A percentile compares a stretch with the other conserved stretches of the same genome.
These are phyloP conservation scores for Drosophila subpulchrella DNA, from an alignment of 1,140 invertebrate species.

Conservation along the genomic window DNA sequence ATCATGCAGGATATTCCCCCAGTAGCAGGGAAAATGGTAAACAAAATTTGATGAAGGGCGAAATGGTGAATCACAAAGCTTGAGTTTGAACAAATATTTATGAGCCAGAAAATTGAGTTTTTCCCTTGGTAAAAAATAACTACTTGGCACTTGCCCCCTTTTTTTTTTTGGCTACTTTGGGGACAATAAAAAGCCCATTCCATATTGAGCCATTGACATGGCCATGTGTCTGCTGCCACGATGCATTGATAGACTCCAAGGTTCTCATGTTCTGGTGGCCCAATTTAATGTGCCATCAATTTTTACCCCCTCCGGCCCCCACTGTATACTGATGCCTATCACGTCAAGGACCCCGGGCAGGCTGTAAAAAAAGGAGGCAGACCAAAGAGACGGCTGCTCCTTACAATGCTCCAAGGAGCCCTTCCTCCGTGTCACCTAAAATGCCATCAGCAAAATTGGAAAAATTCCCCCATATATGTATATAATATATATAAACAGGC, in stretches of 20 bases:
- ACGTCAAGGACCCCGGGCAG: constrained; percentile 44
- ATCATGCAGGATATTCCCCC: constrained; percentile 14
- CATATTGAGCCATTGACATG: constrained; percentile 74
- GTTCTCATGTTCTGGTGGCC: constrained; percentile 53
- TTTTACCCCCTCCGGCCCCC: constrained; percentile 49
- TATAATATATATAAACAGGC: constrained; percentile 42
- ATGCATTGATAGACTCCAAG: constrained; percentile 61
- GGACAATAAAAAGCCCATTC: constrained; percentile 75
- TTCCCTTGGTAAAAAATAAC: constrained; percentile 40
- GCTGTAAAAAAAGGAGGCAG: constrained; percentile 43
- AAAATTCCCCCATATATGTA: constrained; percentile 57
- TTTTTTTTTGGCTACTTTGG: constrained; percentile 38
- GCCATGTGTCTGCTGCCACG: constrained; percentile 38
- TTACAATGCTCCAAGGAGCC: constrained; percentile 29
- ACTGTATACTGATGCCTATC: constrained; percentile 64
- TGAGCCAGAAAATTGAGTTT: constrained; percentile 79
- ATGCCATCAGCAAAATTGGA: constrained; percentile 80
- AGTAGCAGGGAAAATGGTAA: constrained; percentile 12
- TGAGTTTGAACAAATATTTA: constrained; percentile 76
- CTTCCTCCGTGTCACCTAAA: constrained; percentile 61
- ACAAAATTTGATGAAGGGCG: constrained; percentile 43
- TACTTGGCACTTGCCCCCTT: constrained; percentile 63
- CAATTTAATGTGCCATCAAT: constrained; percentile 81
- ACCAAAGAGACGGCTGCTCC: constrained; percentile 36
- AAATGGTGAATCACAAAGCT: constrained; percentile 73